Evolutionary conservation across 2,113 vertebrate species (phyloP).

Genomic region (Pollimyrus isidori): DNA sequence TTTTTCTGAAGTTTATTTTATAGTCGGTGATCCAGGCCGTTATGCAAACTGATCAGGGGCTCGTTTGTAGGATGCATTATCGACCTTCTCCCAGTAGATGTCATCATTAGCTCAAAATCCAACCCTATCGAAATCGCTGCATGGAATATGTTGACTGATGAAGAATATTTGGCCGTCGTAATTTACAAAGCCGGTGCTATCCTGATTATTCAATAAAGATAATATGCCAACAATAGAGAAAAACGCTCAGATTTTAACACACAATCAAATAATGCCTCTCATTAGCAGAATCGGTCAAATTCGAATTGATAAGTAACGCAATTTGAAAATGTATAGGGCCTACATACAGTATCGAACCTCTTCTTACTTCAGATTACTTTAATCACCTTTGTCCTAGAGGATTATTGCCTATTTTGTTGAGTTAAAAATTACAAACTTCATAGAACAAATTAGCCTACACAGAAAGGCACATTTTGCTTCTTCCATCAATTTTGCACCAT

Average conservation of each 20-base stretch:
- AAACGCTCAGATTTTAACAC: not conserved
- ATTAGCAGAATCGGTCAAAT: not conserved
- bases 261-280: not conserved
- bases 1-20: not conserved
- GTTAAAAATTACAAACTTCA: not conserved
- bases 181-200: not conserved
- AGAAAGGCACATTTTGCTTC: not conserved
- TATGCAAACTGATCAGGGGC: not conserved
- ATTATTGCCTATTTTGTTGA: not conserved
- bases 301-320: not conserved
- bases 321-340: not conserved
- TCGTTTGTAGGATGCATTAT: not conserved
- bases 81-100: not conserved
- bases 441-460: constrained; percentile 7
- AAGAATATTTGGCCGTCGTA: not conserved
- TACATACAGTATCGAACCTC: not conserved
- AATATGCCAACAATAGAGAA: not conserved
- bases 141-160: not conserved
- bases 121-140: not conserved
- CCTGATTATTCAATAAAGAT: not conserved
- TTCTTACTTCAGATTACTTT: not conserved
- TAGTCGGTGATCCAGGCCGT: not conserved
- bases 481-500: constrained; percentile 6
- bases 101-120: not conserved
- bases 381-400: not conserved